Percentiles rank a stretch among this genome's conserved stretches.
Conservation (phyloP, 2,113 vertebrate species). For the Spizaetus ornatus region DNA sequence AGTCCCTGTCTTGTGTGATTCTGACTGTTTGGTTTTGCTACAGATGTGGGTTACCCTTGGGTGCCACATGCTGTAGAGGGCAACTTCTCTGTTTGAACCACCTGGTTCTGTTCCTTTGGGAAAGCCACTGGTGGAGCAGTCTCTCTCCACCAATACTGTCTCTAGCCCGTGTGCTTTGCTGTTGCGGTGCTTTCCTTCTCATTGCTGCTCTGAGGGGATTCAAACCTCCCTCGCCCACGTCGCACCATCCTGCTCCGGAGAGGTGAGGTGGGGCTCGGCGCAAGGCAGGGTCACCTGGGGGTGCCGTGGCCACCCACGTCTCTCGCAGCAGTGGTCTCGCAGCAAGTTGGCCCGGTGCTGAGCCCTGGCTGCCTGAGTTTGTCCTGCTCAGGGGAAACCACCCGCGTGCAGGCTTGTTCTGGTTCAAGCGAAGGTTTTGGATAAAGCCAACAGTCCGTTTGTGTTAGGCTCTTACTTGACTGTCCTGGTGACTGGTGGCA, state of each 20-base stretch:
- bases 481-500: background rate
- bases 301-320: background rate
- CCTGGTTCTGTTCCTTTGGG: background rate
- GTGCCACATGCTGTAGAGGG: background rate
- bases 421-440: background rate
- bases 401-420: no score
- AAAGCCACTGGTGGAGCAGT: background rate
- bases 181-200: background rate
- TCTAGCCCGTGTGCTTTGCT: background rate
- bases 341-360: background rate
- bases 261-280: accelerated
- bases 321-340: background rate
- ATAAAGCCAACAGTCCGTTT: background rate
- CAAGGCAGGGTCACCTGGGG: background rate
- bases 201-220: background rate
- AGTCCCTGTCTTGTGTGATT: background rate
- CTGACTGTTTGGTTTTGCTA: background rate
- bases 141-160: no score
- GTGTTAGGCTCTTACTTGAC: background rate
- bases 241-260: background rate
- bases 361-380: background rate
- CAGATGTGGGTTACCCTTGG: background rate
- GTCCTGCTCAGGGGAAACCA: background rate
- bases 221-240: background rate
- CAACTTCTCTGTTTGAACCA: background rate